Conservation (phyloP, 2,113 vertebrate species). For the Cyphomyrus plagiostoma region DNA sequence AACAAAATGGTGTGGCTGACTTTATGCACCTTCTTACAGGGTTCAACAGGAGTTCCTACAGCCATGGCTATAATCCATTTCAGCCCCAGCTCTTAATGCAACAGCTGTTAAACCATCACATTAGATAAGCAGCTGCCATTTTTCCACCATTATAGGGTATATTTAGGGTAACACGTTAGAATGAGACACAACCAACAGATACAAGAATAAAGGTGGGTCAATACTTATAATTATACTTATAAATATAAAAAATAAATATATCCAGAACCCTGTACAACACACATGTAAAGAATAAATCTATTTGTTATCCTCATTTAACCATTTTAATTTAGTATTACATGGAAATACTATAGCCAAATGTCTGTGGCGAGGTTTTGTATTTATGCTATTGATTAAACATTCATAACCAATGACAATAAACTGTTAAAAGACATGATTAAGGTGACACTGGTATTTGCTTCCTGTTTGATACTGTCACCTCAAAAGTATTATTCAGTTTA, state of each 20-base stretch:
- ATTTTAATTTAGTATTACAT: neutral
- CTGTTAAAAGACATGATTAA: neutral
- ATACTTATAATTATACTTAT: neutral
- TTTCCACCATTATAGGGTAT: neutral
- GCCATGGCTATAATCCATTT: neutral
- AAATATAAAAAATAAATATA: neutral
- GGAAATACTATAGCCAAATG: neutral
- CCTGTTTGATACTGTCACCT: neutral
- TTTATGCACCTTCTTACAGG: neutral
- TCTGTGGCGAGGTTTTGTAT: neutral
- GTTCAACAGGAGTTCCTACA: neutral
- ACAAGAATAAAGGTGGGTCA: neutral
- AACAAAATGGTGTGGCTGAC: neutral
- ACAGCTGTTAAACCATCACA: neutral
- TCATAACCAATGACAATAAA: neutral
- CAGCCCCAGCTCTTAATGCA: neutral
- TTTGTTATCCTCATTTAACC: neutral
- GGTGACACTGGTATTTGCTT: neutral
- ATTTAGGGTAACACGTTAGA: neutral
- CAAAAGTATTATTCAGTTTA: neutral
- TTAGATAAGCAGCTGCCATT: neutral
- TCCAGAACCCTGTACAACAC: neutral
- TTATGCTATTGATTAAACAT: neutral
- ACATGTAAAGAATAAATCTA: neutral
- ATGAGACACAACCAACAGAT: neutral